Evolutionary conservation across 1,140 invertebrate genomes (phyloP), one percentile per base, ranked within the genome.

Genomic region (Euschistus heros): DNA sequence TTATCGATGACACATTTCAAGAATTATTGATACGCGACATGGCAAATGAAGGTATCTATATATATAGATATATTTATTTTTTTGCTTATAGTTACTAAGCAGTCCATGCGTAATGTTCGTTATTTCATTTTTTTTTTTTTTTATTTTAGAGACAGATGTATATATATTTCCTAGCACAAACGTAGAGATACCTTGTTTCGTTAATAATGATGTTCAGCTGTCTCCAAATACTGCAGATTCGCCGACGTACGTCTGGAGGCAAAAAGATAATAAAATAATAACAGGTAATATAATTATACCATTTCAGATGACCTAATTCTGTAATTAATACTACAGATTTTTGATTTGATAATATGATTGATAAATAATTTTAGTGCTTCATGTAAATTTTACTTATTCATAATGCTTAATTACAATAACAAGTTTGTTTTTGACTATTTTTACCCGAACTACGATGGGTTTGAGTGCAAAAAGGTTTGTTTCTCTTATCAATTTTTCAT

Each of bases 81-180:
- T 44, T 18, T 62, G 8, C 20, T 42, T 18, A 37, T 62, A 15
- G 14, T 47, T 20, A 22, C 2, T 10, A 10, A 17, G 42, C 17
- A 44, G 7, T 44, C 17, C 42, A 8, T 44, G 7, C 17, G 17
- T 10, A 44, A 44, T 44, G 42, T 44, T 10, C 42, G 8, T 44
- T 7, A 10, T 44, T 10, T 44, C 42, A 10, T 44, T 44, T 44
- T 17, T 24, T 15, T 17, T 30, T 7, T 14, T 3, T 7, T 30
- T 61, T 61, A 7, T 64, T 64, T 27, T 30, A 64, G 62, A 27
- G 17, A 30, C 30, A 22, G 62, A 64, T 64, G 54, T 64, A n/a
- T 64, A 33, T 27, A 46, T 64, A 64, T 64, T 64, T 20, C 62
- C 62, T 15, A 64, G 62, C 47, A 64, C 62, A 3, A 64, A 20